Percentiles rank a stretch among this genome's conserved stretches.
Evolutionary conservation across 2,888 invertebrate genomes (phyloP).

Genomic region (Hipparchia sbordonii): DNA sequence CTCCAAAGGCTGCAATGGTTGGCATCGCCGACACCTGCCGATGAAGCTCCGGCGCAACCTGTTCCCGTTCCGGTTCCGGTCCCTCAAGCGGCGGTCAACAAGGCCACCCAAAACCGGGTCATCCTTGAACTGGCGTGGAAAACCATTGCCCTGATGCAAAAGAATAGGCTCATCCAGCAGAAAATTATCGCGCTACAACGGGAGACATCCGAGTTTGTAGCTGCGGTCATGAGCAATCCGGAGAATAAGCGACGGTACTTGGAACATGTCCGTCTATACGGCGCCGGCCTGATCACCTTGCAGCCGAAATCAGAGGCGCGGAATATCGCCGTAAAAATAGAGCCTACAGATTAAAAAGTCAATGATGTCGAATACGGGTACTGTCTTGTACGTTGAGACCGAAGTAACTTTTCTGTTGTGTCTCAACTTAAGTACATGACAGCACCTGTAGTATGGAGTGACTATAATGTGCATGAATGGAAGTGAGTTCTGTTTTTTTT

Average conservation of each 20-base stretch:
- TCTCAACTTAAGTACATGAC: background rate
- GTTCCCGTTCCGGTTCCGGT: conserved; percentile 17
- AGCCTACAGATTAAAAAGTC: conserved; percentile 46
- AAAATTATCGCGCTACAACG: conserved; percentile 83
- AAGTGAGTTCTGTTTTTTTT: conserved; percentile 18
- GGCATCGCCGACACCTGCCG: conserved; percentile 46
- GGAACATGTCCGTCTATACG: conserved; percentile 57
- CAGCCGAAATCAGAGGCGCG: conserved; percentile 44
- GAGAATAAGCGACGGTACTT: conserved; percentile 64
- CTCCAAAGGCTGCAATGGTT: conserved; percentile 60
- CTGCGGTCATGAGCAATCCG: conserved; percentile 82
- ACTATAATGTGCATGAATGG: conserved; percentile 31
- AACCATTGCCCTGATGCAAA: conserved; percentile 84
- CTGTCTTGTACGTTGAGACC: background rate
- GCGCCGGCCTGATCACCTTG: conserved; percentile 46
- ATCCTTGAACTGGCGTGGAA: conserved; percentile 85
- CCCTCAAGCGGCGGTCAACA: conserved; percentile 50
- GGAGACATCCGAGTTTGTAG: conserved; percentile 85
- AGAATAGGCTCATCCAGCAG: conserved; percentile 84
- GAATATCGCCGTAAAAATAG: conserved; percentile 52
- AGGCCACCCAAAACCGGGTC: conserved; percentile 68
- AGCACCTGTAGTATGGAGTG: conserved; percentile 4
- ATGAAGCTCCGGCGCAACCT: conserved; percentile 45
- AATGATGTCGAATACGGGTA: background rate
- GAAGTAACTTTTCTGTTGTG: too few relatives aligned